Percentiles rank a stretch among this genome's conserved stretches.
These are phyloP conservation scores for Rousettus madagascariensis DNA, from an alignment of 2,797 vertebrate genomes.

Conservation along the genomic window DNA sequence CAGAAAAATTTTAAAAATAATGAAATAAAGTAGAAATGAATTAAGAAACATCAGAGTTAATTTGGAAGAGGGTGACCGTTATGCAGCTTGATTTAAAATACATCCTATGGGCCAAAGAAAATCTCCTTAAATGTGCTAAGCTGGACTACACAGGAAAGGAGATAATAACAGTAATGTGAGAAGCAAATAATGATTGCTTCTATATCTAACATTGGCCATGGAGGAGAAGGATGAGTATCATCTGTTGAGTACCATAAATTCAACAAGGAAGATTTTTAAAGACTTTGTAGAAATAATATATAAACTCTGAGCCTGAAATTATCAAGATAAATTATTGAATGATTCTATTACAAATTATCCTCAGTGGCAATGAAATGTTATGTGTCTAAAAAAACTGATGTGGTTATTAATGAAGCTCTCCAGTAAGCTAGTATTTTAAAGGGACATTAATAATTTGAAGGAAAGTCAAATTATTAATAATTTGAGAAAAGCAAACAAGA, in stretches of 20 bases:
- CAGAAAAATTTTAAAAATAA: background rate
- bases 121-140: background rate
- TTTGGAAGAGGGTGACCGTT: background rate
- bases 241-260: background rate
- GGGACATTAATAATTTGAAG: background rate
- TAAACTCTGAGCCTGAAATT: background rate
- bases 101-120: background rate
- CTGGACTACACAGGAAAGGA: background rate
- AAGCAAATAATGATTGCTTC: background rate
- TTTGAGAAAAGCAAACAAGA: background rate
- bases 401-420: background rate
- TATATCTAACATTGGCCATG: background rate
- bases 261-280: background rate
- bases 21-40: background rate
- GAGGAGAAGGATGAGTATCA: background rate
- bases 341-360: background rate
- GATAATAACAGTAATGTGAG: rapidly evolving
- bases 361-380: background rate
- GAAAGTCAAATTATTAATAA: background rate
- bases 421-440: background rate
- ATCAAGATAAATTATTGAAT: background rate
- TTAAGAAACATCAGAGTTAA: background rate
- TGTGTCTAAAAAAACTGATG: background rate
- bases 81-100: background rate
- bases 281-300: background rate